These are phyloP conservation scores for Acanthurus lineatus DNA, from an alignment of 2,797 vertebrate species.

Conservation along the genomic window DNA sequence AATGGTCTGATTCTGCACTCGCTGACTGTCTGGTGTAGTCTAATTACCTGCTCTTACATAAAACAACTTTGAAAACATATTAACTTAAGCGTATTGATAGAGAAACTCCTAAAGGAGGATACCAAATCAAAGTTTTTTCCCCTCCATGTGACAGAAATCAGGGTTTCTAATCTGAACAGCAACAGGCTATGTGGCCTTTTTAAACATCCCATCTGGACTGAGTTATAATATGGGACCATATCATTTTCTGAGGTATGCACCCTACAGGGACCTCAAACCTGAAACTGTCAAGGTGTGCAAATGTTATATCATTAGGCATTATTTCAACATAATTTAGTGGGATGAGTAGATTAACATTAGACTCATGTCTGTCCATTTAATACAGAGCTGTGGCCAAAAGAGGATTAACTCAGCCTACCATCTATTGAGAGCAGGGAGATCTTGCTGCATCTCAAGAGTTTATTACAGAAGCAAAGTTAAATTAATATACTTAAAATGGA, in stretches of 20 bases:
- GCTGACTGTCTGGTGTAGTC: constrained; percentile 19
- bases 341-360: background rate
- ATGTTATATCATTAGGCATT: background rate
- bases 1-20: constrained; percentile 35
- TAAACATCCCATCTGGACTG: constrained; percentile 13
- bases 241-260: background rate
- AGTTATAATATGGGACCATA: constrained; percentile 4
- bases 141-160: background rate
- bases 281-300: background rate
- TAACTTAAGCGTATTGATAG: background rate
- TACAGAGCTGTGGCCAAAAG: background rate
- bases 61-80: background rate
- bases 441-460: background rate
- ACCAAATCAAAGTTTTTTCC: background rate
- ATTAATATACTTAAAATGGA: background rate
- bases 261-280: background rate
- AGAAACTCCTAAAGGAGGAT: background rate
- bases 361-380: background rate
- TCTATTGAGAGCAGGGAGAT: background rate
- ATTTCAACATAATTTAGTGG: background rate
- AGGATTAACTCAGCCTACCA: background rate
- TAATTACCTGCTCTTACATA: constrained; percentile 11
- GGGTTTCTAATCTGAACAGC: background rate
- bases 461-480: background rate
- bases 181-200: background rate